These are phyloP conservation scores for Bubo scandiacus DNA, from an alignment of 2,113 vertebrate species.

Conservation along the genomic window DNA sequence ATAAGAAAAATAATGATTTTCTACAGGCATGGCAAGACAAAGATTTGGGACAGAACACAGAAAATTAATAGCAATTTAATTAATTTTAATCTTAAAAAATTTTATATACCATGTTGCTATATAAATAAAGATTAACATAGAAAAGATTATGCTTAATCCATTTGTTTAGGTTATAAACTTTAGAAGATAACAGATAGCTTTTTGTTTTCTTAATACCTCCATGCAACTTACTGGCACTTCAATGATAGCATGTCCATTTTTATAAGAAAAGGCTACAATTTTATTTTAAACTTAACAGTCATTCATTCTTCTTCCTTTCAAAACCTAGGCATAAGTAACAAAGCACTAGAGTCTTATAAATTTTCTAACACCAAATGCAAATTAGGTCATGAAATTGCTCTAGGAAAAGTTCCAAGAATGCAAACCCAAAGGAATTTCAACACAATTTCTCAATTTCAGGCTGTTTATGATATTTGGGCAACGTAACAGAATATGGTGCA, in stretches of 20 bases:
- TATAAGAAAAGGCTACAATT: constrained; percentile 6
- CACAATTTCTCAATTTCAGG: not conserved
- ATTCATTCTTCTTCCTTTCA: constrained; percentile 25
- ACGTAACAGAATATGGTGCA: not conserved
- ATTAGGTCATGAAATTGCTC: constrained; percentile 17
- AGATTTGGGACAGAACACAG: not conserved
- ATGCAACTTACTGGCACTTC: not conserved
- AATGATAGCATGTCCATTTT: not conserved
- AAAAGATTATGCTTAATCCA: not conserved
- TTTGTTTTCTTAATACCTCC: not conserved
- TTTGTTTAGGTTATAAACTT: not conserved
- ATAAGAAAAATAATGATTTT: not conserved
- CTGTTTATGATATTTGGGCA: not conserved
- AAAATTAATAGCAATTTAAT: not conserved
- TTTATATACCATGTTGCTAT: not conserved
- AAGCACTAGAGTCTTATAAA: constrained; percentile 61
- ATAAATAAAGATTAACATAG: not conserved
- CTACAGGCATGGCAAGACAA: not conserved
- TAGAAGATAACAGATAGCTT: not conserved
- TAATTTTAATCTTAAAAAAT: not conserved
- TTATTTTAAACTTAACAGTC: constrained; percentile 14
- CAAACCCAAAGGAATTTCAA: constrained; percentile 26
- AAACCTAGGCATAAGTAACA: constrained; percentile 25
- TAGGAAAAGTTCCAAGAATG: constrained; percentile 56
- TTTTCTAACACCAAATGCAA: constrained; percentile 57